Percentiles rank a stretch among this genome's conserved stretches.
Conservation (phyloP, 2,797 vertebrate genomes). For the Malurus splendens region DNA sequence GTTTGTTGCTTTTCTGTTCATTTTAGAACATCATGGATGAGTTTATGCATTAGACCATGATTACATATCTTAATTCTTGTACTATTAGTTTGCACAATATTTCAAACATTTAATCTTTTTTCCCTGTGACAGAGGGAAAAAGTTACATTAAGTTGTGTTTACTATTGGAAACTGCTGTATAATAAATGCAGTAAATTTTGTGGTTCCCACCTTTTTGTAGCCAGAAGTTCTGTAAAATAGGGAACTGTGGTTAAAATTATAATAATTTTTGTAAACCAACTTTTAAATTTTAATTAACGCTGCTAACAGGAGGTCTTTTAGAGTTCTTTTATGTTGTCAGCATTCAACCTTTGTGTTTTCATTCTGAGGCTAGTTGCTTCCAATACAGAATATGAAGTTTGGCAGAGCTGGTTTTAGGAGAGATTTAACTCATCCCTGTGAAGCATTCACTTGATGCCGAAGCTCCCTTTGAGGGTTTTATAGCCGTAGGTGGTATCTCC, state of each 20-base stretch:
- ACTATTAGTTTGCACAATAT: neutral
- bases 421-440: slow-evolving; percentile 42
- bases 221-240: slow-evolving; percentile 16
- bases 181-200: slow-evolving; percentile 10
- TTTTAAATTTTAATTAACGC: slow-evolving; percentile 44
- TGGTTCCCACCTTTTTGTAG: neutral
- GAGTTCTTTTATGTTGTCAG: slow-evolving; percentile 31
- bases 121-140: neutral
- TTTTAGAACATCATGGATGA: neutral
- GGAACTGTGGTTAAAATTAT: slow-evolving; percentile 1
- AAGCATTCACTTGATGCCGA: neutral
- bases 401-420: slow-evolving; percentile 38
- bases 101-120: neutral
- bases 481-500: neutral
- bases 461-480: slow-evolving; percentile 8
- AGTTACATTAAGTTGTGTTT: neutral
- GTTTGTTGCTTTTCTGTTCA: neutral
- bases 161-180: neutral
- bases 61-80: neutral
- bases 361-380: slow-evolving; percentile 37
- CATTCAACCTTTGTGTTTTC: slow-evolving; percentile 47
- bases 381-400: slow-evolving; percentile 58
- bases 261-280: slow-evolving; percentile 29
- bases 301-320: neutral
- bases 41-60: neutral